phyloP scores from a whole-genome alignment of 2,113 vertebrate genomes.

The Oreochromis spilurus region DNA sequence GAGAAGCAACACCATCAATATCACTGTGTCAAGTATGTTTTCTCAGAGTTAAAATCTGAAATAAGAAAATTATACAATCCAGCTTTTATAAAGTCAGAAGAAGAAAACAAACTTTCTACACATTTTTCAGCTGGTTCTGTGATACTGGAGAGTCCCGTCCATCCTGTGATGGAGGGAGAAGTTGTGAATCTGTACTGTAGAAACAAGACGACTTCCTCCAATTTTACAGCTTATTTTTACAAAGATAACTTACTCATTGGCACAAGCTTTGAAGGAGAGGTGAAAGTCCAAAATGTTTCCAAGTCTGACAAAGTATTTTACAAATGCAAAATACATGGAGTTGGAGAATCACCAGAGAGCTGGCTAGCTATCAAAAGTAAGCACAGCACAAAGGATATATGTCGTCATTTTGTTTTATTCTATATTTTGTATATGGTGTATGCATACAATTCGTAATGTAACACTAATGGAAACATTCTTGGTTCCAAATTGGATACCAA shows the following conservation, averaged over 20 bases:
- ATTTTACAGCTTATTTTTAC: background rate
- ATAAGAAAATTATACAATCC: background rate
- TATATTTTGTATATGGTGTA: background rate
- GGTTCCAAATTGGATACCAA: background rate
- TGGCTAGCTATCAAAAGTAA: background rate
- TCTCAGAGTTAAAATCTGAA: background rate
- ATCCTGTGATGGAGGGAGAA: background rate
- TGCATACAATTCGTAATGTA: background rate
- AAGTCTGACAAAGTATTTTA: constrained; percentile 21
- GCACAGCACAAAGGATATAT: background rate
- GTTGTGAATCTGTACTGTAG: background rate
- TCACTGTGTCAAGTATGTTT: background rate
- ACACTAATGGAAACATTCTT: background rate
- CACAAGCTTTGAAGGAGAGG: background rate
- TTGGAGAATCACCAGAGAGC: constrained; percentile 5
- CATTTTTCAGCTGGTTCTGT: background rate
- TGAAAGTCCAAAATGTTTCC: background rate
- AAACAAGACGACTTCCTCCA: background rate
- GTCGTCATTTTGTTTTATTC: background rate
- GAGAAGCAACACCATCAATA: background rate
- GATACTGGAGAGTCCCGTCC: background rate
- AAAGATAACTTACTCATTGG: background rate
- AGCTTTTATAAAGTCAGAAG: background rate
- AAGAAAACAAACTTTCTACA: background rate
- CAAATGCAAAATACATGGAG: background rate